phyloP scores from a whole-genome alignment of 2,797 vertebrate genomes.

The Masticophis lateralis region DNA sequence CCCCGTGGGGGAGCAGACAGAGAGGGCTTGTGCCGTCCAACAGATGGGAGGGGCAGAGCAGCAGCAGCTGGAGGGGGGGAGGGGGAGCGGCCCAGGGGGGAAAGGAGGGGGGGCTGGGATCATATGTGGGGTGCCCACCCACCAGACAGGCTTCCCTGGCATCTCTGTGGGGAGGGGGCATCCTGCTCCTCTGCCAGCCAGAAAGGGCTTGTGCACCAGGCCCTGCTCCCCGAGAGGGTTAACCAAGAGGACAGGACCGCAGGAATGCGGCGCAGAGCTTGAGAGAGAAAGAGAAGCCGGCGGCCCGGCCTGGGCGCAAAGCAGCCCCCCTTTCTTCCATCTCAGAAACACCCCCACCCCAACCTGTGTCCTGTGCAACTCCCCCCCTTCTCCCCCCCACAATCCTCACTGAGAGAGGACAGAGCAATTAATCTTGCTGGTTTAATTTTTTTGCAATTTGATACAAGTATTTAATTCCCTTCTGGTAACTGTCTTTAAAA shows the following conservation, averaged over 20 bases:
- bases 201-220: neutral
- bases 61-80: neutral
- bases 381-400: neutral
- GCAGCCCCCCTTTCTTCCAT: neutral
- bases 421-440: constrained; percentile 18
- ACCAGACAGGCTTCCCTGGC: constrained; percentile 40
- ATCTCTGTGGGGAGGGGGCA: neutral
- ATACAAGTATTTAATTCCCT: constrained; percentile 19
- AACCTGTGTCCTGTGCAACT: neutral
- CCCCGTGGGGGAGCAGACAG: constrained; percentile 1
- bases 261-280: constrained; percentile 83
- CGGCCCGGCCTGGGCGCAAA: constrained; percentile 25
- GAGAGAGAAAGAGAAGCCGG: constrained; percentile 67
- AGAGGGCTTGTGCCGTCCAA: neutral
- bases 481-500: neutral
- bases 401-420: constrained; percentile 12
- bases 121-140: constrained; percentile 46
- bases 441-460: constrained; percentile 31
- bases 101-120: constrained; percentile 10
- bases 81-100: neutral
- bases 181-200: neutral
- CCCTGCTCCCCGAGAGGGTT: constrained; percentile 75
- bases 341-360: constrained; percentile 44
- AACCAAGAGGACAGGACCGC: constrained; percentile 77
- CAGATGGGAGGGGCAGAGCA: neutral